Evolutionary conservation across 1,140 invertebrate species (phyloP), one percentile per base, ranked within the genome.

Genomic region (Ips nitidus): DNA sequence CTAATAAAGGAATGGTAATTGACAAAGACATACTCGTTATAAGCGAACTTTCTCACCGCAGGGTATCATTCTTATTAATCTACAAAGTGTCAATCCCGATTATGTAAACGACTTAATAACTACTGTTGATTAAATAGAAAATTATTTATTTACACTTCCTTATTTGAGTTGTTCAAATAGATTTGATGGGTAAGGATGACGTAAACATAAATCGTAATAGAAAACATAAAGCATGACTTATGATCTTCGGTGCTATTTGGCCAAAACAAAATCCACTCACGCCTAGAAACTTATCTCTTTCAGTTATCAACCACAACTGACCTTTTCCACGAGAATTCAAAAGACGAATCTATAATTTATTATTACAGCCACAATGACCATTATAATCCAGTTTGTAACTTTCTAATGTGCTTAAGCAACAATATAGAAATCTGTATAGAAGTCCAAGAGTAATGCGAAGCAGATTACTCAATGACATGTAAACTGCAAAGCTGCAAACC

Each of bases 21-120:
- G 6, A 42, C n/a, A 45, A 60, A 45, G 58, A 60, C 47, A 42
- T 42, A 57, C 39, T 40, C 22, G 22, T 57, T 40, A 22, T 55
- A 50, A 50, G 6, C 37, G 36, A 45, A 60, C 58, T 60, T 60
- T 60, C 58, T 45, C 58, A 60, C 58, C 41, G 58, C 42, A n/a
- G 42, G 58, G 58, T 22, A 43, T 41, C 37, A 6, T 3, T 58
- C 41, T 60, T 40, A 57, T 3, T 36, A 60, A 45, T 45, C 40
- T 43, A 4, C n/a, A 36, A 37, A 45, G 4, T 43, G n/a, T 60
- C 37, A 60, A 60, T 5, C 22, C 22, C 36, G 58, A 60, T 60
- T 60, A 60, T 42, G n/a, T 45, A 22, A 8, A 4, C 45, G 22
- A 22, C 47, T 60, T 60, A 60, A 60, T 60, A 45, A 60, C 22